Conservation (phyloP, 2,113 vertebrate genomes). For the Lynx canadensis region DNA sequence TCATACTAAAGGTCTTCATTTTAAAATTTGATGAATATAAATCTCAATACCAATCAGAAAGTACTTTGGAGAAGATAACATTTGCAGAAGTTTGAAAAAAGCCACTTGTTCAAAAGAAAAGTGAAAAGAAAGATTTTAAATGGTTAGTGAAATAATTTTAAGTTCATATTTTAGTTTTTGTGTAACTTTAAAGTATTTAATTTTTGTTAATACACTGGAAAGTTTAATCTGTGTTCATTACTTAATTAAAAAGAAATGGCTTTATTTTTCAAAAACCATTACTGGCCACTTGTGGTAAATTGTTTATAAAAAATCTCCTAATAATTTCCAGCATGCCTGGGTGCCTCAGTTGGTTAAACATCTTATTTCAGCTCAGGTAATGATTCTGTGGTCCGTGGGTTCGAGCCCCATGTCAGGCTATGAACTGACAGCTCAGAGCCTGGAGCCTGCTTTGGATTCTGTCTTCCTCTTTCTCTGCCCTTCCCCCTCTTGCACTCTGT, state of each 20-base stretch:
- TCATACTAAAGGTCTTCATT: slow-evolving; percentile 83
- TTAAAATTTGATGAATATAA: slow-evolving; percentile 82
- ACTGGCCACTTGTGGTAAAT: slow-evolving; percentile 50
- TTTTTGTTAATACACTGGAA: slow-evolving; percentile 79
- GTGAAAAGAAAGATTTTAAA: slow-evolving; percentile 82
- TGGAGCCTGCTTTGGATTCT: too few relatives aligned
- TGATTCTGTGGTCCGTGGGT: too few relatives aligned
- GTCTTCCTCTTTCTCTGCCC: too few relatives aligned
- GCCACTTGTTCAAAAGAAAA: slow-evolving; percentile 82
- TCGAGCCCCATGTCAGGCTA: too few relatives aligned
- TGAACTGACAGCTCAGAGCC: too few relatives aligned
- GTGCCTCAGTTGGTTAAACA: too few relatives aligned
- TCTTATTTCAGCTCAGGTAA: too few relatives aligned
- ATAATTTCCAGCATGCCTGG: background rate
- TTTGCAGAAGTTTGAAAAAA: slow-evolving; percentile 83
- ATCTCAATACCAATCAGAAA: slow-evolving; percentile 84
- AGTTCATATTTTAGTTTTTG: slow-evolving; percentile 83
- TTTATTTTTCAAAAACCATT: slow-evolving; percentile 48
- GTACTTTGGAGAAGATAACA: slow-evolving; percentile 84
- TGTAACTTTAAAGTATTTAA: slow-evolving; percentile 80
- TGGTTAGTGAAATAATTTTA: slow-evolving; percentile 82
- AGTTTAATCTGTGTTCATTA: slow-evolving; percentile 76
- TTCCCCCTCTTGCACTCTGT: too few relatives aligned
- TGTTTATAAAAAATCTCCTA: background rate
- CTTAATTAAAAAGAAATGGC: slow-evolving; percentile 67